These are phyloP conservation scores for Amphiprion clarkii DNA, from an alignment of 2,797 vertebrate species.

Conservation along the genomic window DNA sequence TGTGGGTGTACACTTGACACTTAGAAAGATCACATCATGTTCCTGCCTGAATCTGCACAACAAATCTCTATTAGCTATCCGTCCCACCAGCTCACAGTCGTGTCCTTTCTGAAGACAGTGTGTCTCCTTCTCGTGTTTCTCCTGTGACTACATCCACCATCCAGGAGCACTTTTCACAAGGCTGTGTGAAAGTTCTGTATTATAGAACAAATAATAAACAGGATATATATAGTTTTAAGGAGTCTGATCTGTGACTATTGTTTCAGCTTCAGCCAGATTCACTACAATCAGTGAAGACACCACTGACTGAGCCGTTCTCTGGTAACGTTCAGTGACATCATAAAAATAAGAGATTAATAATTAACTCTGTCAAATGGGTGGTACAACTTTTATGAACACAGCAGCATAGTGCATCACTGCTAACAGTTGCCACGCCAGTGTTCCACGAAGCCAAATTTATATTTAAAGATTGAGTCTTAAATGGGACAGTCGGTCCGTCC, in stretches of 20 bases:
- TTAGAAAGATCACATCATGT: slow-evolving; percentile 13
- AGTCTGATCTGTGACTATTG: not conserved
- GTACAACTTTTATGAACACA: slow-evolving; percentile 84
- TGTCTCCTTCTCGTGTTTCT: slow-evolving; percentile 3
- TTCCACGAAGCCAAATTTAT: slow-evolving; percentile 71
- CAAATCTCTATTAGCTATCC: slow-evolving; percentile 22
- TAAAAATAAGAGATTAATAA: slow-evolving; percentile 80
- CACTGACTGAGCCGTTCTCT: slow-evolving; percentile 55
- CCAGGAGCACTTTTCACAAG: slow-evolving; percentile 1
- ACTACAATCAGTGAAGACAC: slow-evolving; percentile 49
- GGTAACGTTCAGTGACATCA: slow-evolving; percentile 73
- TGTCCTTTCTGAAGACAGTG: slow-evolving; percentile 10
- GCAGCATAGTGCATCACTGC: slow-evolving; percentile 73
- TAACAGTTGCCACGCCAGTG: slow-evolving; percentile 74
- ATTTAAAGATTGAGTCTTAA: slow-evolving; percentile 75
- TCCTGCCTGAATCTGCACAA: slow-evolving; percentile 34
- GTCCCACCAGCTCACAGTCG: slow-evolving; percentile 19
- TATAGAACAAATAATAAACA: not conserved
- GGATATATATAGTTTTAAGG: not conserved
- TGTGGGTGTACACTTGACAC: slow-evolving; percentile 15
- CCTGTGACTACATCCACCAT: not conserved
- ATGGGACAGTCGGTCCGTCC: slow-evolving; percentile 61
- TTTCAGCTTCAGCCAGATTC: slow-evolving; percentile 29
- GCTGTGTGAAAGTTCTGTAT: slow-evolving; percentile 2
- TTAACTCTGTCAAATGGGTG: slow-evolving; percentile 82